These are phyloP conservation scores for Typhlichthys subterraneus DNA, from an alignment of 2,797 vertebrate genomes.

Conservation along the genomic window DNA sequence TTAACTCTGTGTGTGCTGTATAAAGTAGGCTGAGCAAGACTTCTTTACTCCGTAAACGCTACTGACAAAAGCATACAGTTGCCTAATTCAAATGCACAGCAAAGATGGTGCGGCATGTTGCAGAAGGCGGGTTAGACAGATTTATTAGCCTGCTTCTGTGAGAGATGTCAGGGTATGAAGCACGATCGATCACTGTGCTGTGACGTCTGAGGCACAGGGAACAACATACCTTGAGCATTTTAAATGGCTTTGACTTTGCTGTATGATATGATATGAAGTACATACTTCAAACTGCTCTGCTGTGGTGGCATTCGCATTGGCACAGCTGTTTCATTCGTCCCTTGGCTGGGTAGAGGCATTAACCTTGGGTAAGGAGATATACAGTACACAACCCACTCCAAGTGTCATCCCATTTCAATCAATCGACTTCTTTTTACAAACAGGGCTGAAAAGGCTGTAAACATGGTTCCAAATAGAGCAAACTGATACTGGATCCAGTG, in stretches of 20 bases:
- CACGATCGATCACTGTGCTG: constrained; percentile 47
- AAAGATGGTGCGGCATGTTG: constrained; percentile 20
- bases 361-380: constrained; percentile 58
- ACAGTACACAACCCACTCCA: constrained; percentile 40
- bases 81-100: constrained; percentile 30
- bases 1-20: too few species aligned
- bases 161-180: constrained; percentile 32
- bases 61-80: constrained; percentile 8
- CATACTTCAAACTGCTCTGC: constrained; percentile 15
- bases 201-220: constrained; percentile 28
- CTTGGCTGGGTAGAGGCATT: constrained; percentile 40
- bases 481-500: constrained; percentile 64
- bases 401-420: constrained; percentile 70
- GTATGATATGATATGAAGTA: constrained; percentile 11
- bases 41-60: constrained; percentile 26
- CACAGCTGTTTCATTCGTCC: constrained; percentile 16
- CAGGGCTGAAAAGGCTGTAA: constrained; percentile 61
- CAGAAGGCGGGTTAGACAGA: constrained; percentile 33
- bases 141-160: constrained; percentile 46
- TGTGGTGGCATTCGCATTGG: constrained; percentile 1
- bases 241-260: constrained; percentile 32
- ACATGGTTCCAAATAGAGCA: constrained; percentile 59
- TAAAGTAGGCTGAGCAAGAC: constrained; percentile 5
- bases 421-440: constrained; percentile 64
- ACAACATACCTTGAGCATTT: constrained; percentile 27